These are phyloP conservation scores for Drosophila bocqueti DNA, from an alignment of 1,140 invertebrate genomes.

Conservation along the genomic window DNA sequence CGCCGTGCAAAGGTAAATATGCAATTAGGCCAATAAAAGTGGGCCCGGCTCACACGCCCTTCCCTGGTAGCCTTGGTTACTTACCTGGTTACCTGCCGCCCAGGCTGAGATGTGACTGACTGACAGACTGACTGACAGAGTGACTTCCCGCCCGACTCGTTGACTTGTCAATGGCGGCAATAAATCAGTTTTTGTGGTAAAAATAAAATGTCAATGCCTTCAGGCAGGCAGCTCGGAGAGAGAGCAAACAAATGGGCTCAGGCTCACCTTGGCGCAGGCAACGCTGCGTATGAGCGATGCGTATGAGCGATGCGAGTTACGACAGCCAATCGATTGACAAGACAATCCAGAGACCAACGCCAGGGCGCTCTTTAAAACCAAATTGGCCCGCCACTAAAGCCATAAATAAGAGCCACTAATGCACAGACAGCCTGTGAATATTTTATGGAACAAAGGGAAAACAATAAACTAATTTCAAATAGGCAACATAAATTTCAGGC, in stretches of 20 bases:
- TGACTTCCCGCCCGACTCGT: not conserved
- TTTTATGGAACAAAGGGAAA: conserved; percentile 45
- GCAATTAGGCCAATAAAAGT: conserved; percentile 52
- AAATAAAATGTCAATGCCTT: conserved; percentile 61
- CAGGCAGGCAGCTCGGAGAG: conserved; percentile 34
- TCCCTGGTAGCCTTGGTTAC: not conserved
- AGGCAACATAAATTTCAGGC: conserved; percentile 63
- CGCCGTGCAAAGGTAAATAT: conserved; percentile 90
- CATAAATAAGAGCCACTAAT: conserved; percentile 48
- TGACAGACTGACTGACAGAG: not conserved
- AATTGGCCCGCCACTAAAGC: conserved; percentile 11
- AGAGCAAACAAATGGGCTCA: conserved; percentile 11
- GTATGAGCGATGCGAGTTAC: conserved; percentile 36
- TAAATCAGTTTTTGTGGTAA: conserved; percentile 65
- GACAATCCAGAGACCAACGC: not conserved
- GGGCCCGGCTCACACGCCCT: conserved; percentile 1
- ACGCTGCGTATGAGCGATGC: conserved; percentile 62
- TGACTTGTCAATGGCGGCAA: conserved; percentile 72
- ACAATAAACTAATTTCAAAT: conserved; percentile 76
- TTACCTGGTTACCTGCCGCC: not conserved
- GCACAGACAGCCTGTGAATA: conserved; percentile 28
- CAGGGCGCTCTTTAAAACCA: conserved; percentile 26
- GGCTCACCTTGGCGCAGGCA: conserved; percentile 21
- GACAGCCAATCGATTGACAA: conserved; percentile 34
- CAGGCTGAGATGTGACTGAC: conserved; percentile 19